Evolutionary conservation across 2,888 invertebrate genomes (phyloP).

Genomic region (Oxytorus armatus): DNA sequence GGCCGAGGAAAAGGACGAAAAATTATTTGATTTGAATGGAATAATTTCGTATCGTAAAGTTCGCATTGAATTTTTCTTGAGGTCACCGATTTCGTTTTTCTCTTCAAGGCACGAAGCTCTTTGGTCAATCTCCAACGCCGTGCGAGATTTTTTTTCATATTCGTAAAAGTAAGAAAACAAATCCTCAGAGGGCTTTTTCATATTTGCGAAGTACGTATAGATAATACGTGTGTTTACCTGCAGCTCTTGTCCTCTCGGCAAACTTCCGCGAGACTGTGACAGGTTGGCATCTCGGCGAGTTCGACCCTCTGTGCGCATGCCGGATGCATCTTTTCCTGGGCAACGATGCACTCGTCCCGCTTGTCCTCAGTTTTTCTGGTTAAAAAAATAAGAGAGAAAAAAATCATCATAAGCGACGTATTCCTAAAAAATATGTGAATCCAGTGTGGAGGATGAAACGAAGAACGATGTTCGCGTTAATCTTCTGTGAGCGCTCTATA

Average conservation of each 20-base stretch:
- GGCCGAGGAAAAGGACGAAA: background rate
- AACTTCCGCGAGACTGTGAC: slow-evolving; percentile 92
- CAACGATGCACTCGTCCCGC: slow-evolving; percentile 94
- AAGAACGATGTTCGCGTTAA: slow-evolving; percentile 30
- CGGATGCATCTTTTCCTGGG: slow-evolving; percentile 95
- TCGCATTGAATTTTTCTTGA: too few species aligned
- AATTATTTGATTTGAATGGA: too few species aligned
- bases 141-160: too few species aligned
- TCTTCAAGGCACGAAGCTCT: slow-evolving; percentile 2
- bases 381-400: too few species aligned
- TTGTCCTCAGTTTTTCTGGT: slow-evolving; percentile 94
- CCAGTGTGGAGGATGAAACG: slow-evolving; percentile 7
- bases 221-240: slow-evolving; percentile 87
- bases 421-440: background rate
- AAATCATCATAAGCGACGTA: background rate
- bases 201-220: background rate
- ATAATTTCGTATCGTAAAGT: too few species aligned
- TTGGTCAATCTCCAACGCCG: too few species aligned
- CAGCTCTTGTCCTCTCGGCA: slow-evolving; percentile 94
- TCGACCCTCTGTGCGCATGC: slow-evolving; percentile 93
- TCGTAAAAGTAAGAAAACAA: background rate
- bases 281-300: slow-evolving; percentile 92
- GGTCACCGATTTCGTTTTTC: too few species aligned
- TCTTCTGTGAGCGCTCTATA: background rate
- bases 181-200: background rate